Conservation (phyloP, 2,888 invertebrate species). For the Megalurothrips usitatus region DNA sequence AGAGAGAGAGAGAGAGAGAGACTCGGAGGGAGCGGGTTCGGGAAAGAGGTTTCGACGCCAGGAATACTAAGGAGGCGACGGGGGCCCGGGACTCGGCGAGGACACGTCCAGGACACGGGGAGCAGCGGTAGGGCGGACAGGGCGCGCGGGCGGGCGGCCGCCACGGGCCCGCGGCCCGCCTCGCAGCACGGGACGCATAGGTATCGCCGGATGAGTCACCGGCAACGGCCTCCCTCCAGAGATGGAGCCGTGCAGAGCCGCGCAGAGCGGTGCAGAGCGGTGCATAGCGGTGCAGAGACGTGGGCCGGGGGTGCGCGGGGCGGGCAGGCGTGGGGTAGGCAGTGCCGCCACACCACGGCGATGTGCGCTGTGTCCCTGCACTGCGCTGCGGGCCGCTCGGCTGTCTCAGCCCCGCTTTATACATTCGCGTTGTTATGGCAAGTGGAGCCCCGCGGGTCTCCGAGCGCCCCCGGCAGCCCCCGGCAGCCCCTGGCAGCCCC, state of each 20-base stretch:
- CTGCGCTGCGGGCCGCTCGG: no score
- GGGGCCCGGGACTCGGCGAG: background rate
- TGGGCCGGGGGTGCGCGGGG: no score
- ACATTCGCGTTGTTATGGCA: no score
- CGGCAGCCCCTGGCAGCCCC: no score
- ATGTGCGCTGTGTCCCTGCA: no score
- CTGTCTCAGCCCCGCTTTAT: no score
- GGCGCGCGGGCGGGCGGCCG: background rate
- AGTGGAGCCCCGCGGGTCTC: no score
- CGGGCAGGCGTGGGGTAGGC: no score
- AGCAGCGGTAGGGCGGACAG: background rate
- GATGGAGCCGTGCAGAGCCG: background rate
- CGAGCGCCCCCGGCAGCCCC: no score
- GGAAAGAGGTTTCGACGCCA: slow-evolving; percentile 6
- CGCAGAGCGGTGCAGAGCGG: no score
- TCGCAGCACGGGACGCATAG: background rate
- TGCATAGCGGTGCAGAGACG: no score
- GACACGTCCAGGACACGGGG: background rate
- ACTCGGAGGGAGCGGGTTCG: background rate
- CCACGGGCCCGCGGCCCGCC: background rate
- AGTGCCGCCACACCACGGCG: no score
- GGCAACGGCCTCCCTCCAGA: background rate
- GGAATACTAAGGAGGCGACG: background rate
- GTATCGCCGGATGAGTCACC: background rate
- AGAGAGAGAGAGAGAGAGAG: slow-evolving; percentile 1